Evolutionary conservation across 92 coral and sea anemone genomes (phyloP).

Genomic region (Epizoanthus rinbou): DNA sequence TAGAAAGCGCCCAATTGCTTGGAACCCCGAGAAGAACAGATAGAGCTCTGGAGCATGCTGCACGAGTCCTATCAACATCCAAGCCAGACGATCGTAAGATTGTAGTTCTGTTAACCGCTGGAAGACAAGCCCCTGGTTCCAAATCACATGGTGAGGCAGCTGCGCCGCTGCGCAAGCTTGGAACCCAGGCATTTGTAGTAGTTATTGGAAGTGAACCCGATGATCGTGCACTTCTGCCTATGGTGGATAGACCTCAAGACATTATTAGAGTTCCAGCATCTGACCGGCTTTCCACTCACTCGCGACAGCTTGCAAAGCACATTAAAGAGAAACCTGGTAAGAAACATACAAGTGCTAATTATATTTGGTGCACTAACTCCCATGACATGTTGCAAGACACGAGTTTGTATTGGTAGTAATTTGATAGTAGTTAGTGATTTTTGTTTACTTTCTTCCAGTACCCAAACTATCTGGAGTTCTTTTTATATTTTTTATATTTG

Average conservation of each 20-base stretch:
- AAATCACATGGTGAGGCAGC: constrained; percentile 49
- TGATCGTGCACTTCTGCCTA: constrained; percentile 9
- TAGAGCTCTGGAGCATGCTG: constrained; percentile 58
- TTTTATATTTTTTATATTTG: too few relatives aligned
- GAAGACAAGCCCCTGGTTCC: constrained; percentile 58
- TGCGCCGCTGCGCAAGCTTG: constrained; percentile 55
- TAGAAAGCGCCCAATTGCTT: constrained; percentile 51
- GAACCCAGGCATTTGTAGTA: constrained; percentile 64
- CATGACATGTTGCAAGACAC: neutral
- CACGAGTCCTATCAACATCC: constrained; percentile 52
- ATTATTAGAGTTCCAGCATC: constrained; percentile 6
- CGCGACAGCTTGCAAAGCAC: neutral
- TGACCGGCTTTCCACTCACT: constrained; percentile 9
- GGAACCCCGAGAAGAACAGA: constrained; percentile 63
- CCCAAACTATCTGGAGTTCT: neutral
- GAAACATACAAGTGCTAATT: neutral
- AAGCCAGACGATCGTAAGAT: constrained; percentile 54
- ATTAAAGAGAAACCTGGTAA: constrained; percentile 16
- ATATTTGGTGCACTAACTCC: too few relatives aligned
- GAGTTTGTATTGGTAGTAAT: too few relatives aligned
- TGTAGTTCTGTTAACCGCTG: constrained; percentile 62
- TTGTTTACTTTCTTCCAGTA: neutral
- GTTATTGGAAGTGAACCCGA: constrained; percentile 53
- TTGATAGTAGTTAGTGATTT: neutral
- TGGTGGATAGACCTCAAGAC: constrained; percentile 24